Base-by-base conservation (phyloP, 1,140 invertebrate species). In the Drosophila grimshawi region DNA sequence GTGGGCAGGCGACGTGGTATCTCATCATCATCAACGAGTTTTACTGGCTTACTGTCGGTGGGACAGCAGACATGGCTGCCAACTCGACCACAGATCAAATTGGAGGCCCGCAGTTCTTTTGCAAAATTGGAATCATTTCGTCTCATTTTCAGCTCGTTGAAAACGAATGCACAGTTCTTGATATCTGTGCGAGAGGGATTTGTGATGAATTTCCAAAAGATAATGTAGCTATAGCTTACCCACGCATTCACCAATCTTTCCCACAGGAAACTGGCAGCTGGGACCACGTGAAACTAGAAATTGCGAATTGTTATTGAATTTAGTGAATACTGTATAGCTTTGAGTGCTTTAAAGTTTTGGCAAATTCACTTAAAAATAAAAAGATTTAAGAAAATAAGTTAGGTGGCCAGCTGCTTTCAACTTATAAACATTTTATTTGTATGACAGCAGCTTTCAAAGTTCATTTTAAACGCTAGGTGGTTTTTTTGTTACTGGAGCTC, bases 41-140 rank as follows among this genome's bases (percentile, higher is more conserved):
- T 19, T 19, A 19, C 0, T 35, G 19, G 5, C 19, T 11, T 3
- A 55, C 30, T 0, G 78, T 30, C 0, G 68, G 3, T 81, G 49
- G 92, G 85, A 19, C 85, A 88, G 41, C 92, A 92, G 30, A 92
- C 74, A 10, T 59, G 57, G 6, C 66, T 75, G 27, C 75, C 71
- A 10, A 48, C 8, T 29, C 72, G 51, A 11, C 76, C 75, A 30
- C 91, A 92, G 4, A 81, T 51, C 10, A 59, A 11, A 64, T 91
- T 90, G 0, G 89, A 92, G 7, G 75, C 77, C 4, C 76, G 75
- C n/a, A 92, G n/a, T 41, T 73, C 91, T 2, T 65, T 63, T 4
- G 72, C 70, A 35, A 90, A 92, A 3, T 45, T 60, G 2, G 64
- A 10, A 57, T 92, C 91, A 1, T n/a, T 76, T 35, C 76, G 76